Base-by-base conservation (phyloP, 2,888 invertebrate genomes). In the Scaeva pyrastri region DNA sequence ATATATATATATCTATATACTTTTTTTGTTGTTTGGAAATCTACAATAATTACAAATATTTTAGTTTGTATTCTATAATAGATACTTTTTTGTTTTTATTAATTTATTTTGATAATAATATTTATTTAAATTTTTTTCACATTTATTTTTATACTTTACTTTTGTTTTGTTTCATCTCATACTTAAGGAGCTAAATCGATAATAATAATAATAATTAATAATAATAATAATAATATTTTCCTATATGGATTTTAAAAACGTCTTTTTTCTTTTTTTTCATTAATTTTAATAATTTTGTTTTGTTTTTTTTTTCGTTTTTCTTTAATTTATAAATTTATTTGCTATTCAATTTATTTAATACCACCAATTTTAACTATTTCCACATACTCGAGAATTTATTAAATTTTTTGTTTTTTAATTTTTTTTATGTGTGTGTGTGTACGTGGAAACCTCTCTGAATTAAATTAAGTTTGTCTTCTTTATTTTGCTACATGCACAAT, bases 331-430 rank as follows among this genome's bases (percentile, higher is more conserved):
- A 56, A 70, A 76, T 80, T 80, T 81, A 78, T 86, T 86, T 81
- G 77, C 86, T 86, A 86, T 82, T 86, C 16, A 86, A 86, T 86
- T 86, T 82, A 82, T 86, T 86, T 86, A 86, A 86, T 82, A 82
- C 82, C 86, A 86, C 86, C 77, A 86, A 86, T 86, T 80, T 64
- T 66, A 66, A 48, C 82, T 82, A 86, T 87, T 87, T 87, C 77
- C 81, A 83, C 87, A 87, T 79, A 83, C 75, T 58, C 66, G 52
- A 60, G 77, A 81, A 50, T 68, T 41, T 23, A 39, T 48, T 36
- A 31, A 14, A 26, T 45, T 73, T 26, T 39, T 45, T 66, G 21
- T 45, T 41, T 64, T 66, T 36, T 72, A 43, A 41, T 74, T 45
- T 0, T 62, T 41, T 82, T 26, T 78, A 26, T 79, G n/a, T 19